phyloP scores from a whole-genome alignment of 2,888 invertebrate genomes.

The Aphodius sticticus region DNA sequence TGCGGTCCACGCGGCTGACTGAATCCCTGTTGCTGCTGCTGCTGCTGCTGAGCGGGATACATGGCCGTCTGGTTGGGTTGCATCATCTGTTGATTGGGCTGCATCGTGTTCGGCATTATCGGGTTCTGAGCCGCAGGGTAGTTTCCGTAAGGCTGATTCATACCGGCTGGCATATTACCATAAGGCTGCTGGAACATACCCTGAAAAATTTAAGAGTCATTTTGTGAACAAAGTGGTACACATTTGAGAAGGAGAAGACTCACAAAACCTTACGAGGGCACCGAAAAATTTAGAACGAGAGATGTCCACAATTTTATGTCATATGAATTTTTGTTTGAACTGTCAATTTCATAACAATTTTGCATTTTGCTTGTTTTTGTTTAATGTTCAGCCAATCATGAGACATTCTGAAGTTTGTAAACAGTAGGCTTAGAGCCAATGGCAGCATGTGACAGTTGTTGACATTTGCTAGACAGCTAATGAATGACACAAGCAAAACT shows the following conservation, averaged over 20 bases:
- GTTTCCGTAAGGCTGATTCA: constrained; percentile 71
- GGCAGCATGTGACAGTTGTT: too few species aligned
- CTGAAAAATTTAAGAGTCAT: constrained; percentile 46
- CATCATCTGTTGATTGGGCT: constrained; percentile 57
- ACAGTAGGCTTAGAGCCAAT: too few species aligned
- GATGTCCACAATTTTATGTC: too few species aligned
- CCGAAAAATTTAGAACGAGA: not conserved
- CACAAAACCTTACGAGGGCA: too few species aligned
- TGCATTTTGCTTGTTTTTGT: too few species aligned
- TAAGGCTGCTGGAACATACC: constrained; percentile 69
- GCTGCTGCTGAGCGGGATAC: constrained; percentile 58
- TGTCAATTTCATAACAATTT: too few species aligned
- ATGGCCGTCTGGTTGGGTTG: constrained; percentile 52
- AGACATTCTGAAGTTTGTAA: too few species aligned
- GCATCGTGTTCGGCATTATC: constrained; percentile 50
- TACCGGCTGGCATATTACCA: constrained; percentile 69
- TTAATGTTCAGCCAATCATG: too few species aligned
- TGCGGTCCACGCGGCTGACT: constrained; percentile 61
- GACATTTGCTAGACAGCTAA: too few species aligned
- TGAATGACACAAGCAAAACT: too few species aligned
- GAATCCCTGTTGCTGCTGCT: constrained; percentile 61
- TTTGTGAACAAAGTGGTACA: not conserved
- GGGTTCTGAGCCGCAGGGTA: constrained; percentile 64
- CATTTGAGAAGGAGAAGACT: not conserved
- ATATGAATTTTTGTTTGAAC: too few species aligned